phyloP scores from a whole-genome alignment of 2,888 invertebrate species.

The Folsomia manolachei region DNA sequence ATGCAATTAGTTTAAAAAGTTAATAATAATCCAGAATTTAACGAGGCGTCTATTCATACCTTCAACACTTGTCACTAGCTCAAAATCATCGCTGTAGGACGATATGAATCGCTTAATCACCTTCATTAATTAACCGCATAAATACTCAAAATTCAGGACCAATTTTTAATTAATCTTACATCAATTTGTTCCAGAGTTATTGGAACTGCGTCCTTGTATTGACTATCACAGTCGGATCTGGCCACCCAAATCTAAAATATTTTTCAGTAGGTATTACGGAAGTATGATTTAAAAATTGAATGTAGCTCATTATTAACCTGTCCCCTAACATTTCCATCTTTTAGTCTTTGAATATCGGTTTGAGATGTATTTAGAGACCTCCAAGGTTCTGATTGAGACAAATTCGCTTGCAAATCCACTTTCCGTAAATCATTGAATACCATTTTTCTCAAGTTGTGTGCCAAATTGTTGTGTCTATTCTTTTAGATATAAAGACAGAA shows the following conservation, averaged over 20 bases:
- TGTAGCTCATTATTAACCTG: constrained; percentile 51
- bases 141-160: too few relatives aligned
- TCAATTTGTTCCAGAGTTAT: constrained; percentile 55
- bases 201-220: constrained; percentile 54
- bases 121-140: too few relatives aligned
- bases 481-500: not conserved
- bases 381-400: constrained; percentile 51
- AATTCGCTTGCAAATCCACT: constrained; percentile 51
- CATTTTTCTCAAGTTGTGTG: constrained; percentile 52
- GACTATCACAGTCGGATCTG: constrained; percentile 52
- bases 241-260: constrained; percentile 52
- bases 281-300: not conserved
- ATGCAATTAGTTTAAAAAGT: too few relatives aligned
- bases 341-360: constrained; percentile 56
- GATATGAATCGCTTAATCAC: constrained; percentile 52
- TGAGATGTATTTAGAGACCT: constrained; percentile 27
- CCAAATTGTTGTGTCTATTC: constrained; percentile 53
- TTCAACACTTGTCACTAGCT: constrained; percentile 52
- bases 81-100: constrained; percentile 52
- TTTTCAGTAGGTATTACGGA: not conserved
- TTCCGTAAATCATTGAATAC: constrained; percentile 52
- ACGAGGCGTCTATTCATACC: too few relatives aligned
- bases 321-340: constrained; percentile 55
- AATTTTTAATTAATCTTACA: constrained; percentile 48
- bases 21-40: too few relatives aligned